These are phyloP conservation scores for Rhineura floridana DNA, from an alignment of 2,113 vertebrate species.

Conservation along the genomic window DNA sequence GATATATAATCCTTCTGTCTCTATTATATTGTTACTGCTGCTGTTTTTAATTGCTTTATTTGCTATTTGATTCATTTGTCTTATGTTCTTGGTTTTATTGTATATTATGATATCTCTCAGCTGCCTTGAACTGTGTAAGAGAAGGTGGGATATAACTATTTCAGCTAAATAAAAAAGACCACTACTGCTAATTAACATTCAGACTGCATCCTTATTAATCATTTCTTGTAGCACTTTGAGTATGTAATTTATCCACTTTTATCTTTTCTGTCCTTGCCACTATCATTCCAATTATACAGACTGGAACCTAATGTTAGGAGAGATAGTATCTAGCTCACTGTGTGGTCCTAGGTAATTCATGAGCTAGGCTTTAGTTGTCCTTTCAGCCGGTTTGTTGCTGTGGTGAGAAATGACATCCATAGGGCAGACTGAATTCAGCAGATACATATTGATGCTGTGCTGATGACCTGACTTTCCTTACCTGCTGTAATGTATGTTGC, in stretches of 20 bases:
- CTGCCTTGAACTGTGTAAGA: not conserved
- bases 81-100: not conserved
- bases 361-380: not conserved
- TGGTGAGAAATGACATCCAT: not conserved
- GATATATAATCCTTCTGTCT: not conserved
- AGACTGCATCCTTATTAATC: not conserved
- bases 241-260: not conserved
- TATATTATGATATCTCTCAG: not conserved
- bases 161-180: not conserved
- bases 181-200: not conserved
- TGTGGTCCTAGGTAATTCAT: constrained; percentile 19
- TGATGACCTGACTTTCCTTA: not conserved
- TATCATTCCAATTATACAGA: not conserved
- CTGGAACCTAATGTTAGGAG: not conserved
- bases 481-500: not conserved
- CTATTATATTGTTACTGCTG: not conserved
- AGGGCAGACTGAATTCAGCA: not conserved
- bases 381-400: not conserved
- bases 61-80: not conserved
- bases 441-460: not conserved
- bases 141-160: not conserved
- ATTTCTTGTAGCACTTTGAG: not conserved
- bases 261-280: not conserved
- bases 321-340: not conserved
- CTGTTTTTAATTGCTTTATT: not conserved